phyloP scores from a whole-genome alignment of 2,888 invertebrate species.

The Leptopilina drosophilae region DNA sequence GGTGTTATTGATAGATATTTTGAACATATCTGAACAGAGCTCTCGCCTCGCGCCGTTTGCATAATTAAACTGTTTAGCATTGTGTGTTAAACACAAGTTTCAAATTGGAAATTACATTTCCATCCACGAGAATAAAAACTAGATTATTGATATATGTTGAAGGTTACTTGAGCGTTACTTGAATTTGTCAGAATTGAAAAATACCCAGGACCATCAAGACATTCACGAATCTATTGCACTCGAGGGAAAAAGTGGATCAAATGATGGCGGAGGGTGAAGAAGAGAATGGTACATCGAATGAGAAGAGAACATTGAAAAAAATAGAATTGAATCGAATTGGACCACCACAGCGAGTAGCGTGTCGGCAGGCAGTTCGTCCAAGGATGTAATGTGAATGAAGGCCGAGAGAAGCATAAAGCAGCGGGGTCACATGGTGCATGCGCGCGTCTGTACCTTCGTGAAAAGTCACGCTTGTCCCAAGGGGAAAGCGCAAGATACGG shows the following conservation, averaged over 20 bases:
- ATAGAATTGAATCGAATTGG: conserved; percentile 71
- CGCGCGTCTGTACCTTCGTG: conserved; percentile 45
- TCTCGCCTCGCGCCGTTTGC: conserved; percentile 46
- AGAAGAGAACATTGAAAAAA: conserved; percentile 54
- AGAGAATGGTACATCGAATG: conserved; percentile 45
- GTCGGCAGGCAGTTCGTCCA: conserved; percentile 72
- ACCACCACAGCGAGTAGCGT: conserved; percentile 66
- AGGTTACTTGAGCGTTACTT: conserved; percentile 29
- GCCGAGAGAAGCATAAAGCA: conserved; percentile 60
- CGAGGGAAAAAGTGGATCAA: conserved; percentile 69
- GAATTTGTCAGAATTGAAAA: conserved; percentile 58
- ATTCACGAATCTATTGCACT: conserved; percentile 73
- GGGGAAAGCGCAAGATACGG: conserved; percentile 59
- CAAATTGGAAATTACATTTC: background rate
- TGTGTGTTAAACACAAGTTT: background rate
- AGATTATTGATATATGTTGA: conserved; percentile 3
- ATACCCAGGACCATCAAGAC: conserved; percentile 67
- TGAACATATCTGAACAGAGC: conserved; percentile 46
- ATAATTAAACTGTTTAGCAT: conserved; percentile 53
- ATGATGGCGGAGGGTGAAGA: conserved; percentile 59
- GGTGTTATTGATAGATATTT: conserved; percentile 53
- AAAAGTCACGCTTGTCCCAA: conserved; percentile 63
- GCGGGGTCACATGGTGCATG: conserved; percentile 46
- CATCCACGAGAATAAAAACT: background rate
- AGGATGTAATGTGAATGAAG: conserved; percentile 66